These are phyloP conservation scores for Phoeniculus purpureus DNA, from an alignment of 2,797 vertebrate genomes.

Conservation along the genomic window DNA sequence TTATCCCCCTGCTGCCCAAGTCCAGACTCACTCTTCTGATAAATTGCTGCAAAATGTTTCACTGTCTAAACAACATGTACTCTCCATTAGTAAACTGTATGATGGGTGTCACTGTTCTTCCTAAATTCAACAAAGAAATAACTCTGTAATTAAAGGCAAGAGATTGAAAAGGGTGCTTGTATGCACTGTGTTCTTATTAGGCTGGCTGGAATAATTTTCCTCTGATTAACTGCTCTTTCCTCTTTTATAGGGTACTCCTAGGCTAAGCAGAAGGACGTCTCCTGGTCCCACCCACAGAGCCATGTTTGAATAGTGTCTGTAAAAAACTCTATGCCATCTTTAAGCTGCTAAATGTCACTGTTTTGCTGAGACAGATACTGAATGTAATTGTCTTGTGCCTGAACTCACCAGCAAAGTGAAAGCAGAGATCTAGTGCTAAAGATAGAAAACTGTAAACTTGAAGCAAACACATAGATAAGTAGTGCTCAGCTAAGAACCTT, in stretches of 20 bases:
- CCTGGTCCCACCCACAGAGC: conserved; percentile 89
- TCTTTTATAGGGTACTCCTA: conserved; percentile 88
- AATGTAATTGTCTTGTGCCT: conserved; percentile 83
- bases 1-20: neutral
- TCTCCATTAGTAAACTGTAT: neutral
- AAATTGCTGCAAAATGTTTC: neutral
- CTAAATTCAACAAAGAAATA: neutral
- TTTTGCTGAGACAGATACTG: conserved; percentile 83
- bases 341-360: conserved; percentile 86
- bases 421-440: conserved; percentile 54
- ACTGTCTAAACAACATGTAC: neutral
- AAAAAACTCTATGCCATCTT: conserved; percentile 48
- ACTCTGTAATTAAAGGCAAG: neutral
- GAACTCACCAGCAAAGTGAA: conserved; percentile 81
- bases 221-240: neutral
- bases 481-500: neutral
- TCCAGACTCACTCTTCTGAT: neutral
- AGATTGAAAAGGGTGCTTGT: neutral
- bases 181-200: neutral
- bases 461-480: conserved; percentile 33
- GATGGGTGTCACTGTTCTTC: neutral
- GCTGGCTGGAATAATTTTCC: neutral
- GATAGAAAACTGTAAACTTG: conserved; percentile 51
- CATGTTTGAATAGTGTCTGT: conserved; percentile 84
- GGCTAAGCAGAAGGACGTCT: conserved; percentile 91